Evolutionary conservation across 2,113 vertebrate genomes (phyloP).

Genomic region (Ochotona curzoniae): DNA sequence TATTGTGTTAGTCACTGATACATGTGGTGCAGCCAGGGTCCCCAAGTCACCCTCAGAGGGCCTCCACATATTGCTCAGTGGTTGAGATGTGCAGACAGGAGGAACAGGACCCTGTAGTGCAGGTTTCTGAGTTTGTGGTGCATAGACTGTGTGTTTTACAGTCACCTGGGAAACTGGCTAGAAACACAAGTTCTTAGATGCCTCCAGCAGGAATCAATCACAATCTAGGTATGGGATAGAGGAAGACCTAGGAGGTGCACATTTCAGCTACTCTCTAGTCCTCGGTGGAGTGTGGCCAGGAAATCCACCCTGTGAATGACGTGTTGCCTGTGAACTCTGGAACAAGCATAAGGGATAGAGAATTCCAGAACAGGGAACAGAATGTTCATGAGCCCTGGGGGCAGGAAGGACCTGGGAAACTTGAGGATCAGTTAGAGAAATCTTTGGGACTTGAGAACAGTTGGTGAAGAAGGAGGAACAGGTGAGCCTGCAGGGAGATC

Average conservation of each 20-base stretch:
- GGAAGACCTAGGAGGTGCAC: background rate
- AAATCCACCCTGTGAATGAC: background rate
- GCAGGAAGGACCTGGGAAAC: background rate
- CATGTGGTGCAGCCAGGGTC: too few species aligned
- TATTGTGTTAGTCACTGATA: background rate
- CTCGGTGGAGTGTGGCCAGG: background rate
- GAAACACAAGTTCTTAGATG: background rate
- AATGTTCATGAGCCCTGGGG: too few species aligned
- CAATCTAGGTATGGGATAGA: background rate
- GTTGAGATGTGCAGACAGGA: background rate
- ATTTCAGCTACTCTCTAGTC: background rate
- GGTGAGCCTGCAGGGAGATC: background rate
- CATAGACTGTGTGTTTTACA: background rate
- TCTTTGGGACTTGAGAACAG: background rate
- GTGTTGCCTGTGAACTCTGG: background rate
- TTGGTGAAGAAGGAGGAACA: background rate
- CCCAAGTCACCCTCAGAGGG: fast-evolving
- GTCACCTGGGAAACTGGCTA: background rate
- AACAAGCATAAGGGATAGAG: background rate
- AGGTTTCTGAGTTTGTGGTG: background rate
- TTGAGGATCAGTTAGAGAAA: background rate
- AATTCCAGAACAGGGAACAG: background rate
- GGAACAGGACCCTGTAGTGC: fast-evolving
- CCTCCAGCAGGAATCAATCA: background rate
- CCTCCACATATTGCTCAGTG: background rate